Conservation (phyloP, 1,140 invertebrate species). For the Meloidogyne hapla region DNA sequence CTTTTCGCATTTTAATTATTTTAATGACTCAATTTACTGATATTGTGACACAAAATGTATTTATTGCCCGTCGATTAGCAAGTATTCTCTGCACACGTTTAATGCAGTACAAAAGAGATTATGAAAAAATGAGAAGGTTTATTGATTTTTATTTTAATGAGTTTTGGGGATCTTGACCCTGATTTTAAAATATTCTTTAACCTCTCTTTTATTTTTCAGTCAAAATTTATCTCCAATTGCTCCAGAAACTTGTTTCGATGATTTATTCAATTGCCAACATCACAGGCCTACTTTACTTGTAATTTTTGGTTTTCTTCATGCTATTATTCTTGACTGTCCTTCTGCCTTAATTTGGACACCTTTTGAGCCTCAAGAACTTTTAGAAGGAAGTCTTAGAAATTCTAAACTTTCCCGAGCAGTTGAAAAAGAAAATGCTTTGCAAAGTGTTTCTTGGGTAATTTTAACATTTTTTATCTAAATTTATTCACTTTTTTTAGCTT, state of each 20-base stretch:
- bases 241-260: conserved; percentile 43
- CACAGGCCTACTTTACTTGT: conserved; percentile 43
- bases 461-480: not conserved
- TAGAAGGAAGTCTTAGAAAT: conserved; percentile 18
- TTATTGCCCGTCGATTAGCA: conserved; percentile 40
- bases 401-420: not conserved
- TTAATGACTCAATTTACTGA: conserved; percentile 47
- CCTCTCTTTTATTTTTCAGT: conserved; percentile 5
- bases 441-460: conserved; percentile 21
- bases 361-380: conserved; percentile 33
- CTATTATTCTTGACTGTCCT: conserved; percentile 52
- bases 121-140: conserved; percentile 40
- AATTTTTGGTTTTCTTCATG: conserved; percentile 49
- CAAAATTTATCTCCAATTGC: not conserved
- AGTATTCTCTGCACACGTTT: conserved; percentile 44
- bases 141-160: conserved; percentile 9
- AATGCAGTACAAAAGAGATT: conserved; percentile 42
- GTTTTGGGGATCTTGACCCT: too few species aligned
- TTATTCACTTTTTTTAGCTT: conserved; percentile 24
- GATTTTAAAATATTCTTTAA: not conserved
- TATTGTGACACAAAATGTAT: conserved; percentile 50
- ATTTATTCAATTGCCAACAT: conserved; percentile 49
- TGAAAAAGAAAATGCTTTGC: conserved; percentile 16
- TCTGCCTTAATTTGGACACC: conserved; percentile 51
- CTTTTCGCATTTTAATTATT: conserved; percentile 50